Percentiles rank a stretch among this genome's conserved stretches.
Conservation (phyloP, 1,140 invertebrate species). For the Diabrotica undecimpunctata region DNA sequence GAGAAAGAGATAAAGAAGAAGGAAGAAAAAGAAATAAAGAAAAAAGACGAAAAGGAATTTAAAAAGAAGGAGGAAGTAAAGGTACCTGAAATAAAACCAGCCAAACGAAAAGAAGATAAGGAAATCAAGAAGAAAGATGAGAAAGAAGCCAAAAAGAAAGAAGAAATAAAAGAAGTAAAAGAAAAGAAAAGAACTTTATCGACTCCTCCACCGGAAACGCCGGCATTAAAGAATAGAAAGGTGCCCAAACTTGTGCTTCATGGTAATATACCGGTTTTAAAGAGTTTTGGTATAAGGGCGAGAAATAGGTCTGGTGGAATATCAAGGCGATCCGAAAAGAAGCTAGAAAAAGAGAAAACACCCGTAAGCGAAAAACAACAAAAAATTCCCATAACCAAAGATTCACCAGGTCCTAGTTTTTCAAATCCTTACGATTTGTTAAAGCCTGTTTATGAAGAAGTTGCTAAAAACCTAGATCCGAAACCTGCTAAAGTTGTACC, state of each 20-base stretch:
- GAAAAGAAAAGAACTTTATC: slow-evolving; percentile 6
- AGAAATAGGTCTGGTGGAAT: background rate
- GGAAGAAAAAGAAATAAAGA: slow-evolving; percentile 7
- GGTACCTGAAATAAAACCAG: background rate
- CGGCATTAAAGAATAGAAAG: slow-evolving; percentile 11
- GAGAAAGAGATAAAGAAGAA: slow-evolving; percentile 9
- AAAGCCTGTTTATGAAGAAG: slow-evolving; percentile 37
- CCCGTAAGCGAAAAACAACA: slow-evolving; percentile 11
- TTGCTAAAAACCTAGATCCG: slow-evolving; percentile 26
- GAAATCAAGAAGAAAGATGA: slow-evolving; percentile 10
- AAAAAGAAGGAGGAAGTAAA: slow-evolving; percentile 11
- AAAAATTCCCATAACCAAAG: slow-evolving; percentile 4
- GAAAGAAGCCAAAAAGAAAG: slow-evolving; percentile 7
- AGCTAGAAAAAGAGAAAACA: background rate
- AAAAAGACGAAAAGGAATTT: slow-evolving; percentile 9
- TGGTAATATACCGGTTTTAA: background rate
- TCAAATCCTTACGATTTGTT: slow-evolving; percentile 36
- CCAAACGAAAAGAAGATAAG: slow-evolving; percentile 6
- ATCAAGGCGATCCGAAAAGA: slow-evolving; percentile 6
- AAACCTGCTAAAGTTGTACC: slow-evolving; percentile 7
- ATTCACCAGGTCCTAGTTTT: slow-evolving; percentile 23
- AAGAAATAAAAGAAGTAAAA: slow-evolving; percentile 11
- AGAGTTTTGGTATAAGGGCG: background rate
- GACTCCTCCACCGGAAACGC: slow-evolving; percentile 9
- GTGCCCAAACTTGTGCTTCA: slow-evolving; percentile 12